Evolutionary conservation across 2,797 vertebrate genomes (phyloP), one percentile per base, ranked within the genome.

Genomic region (Morus bassanus): DNA sequence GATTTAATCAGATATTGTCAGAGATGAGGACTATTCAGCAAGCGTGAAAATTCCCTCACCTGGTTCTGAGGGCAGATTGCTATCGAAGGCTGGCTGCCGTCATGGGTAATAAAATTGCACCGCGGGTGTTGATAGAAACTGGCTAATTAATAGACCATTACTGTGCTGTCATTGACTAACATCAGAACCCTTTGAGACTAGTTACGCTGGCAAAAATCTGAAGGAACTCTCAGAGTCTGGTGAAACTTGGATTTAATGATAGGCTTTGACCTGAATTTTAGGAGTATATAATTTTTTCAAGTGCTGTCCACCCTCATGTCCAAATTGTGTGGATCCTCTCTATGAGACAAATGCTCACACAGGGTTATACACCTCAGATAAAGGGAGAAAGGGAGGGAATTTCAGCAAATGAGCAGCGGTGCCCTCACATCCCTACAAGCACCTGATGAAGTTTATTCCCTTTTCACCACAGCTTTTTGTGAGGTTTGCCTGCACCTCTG

Each of bases 81-180:
- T 91, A 56, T 73, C 43, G 2, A 64, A 77, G 39, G 13, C 60
- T 78, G 70, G 51, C 68, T 94, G 60, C 73, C 10, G 48, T 85
- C 95, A 89, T n/a, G 72, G 97, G 93, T 74, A 96, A 95, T 95
- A 96, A 95, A 96, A 91, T 45, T 88, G 76, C 65, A 50, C 70
- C 65, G 75, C 1, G 11, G 86, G 89, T 97, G 96, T 85, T 96
- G 94, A 85, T 91, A 93, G 88, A 92, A 96, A 94, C 89, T 78
- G 86, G 50, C 74, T 96, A 95, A 97, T 97, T 96, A 97, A 97
- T 95, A 96, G 91, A 70, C 77, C 93, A 76, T 97, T 96, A 95
- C 89, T 81, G 59, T 54, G 59, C 91, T 95, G 81, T 86, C 16
- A 22, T 25, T 93, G 95, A 90, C 94, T 90, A 86, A 88, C 81